These are phyloP conservation scores for Melieria picta DNA, from an alignment of 2,888 invertebrate species.

Conservation along the genomic window DNA sequence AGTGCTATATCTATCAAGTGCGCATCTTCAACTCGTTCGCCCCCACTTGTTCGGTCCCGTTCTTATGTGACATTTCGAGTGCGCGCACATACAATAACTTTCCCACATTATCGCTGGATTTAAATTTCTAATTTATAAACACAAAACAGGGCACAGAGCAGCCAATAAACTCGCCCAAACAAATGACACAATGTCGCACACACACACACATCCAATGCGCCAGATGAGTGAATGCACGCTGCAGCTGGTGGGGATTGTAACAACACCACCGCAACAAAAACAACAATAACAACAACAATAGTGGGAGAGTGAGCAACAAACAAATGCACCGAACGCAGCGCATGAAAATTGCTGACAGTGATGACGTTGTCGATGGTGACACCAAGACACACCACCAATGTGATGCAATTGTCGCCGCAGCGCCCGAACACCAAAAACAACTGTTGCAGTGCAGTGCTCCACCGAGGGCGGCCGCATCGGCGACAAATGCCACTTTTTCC, in stretches of 20 bases:
- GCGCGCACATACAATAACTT: conserved; percentile 39
- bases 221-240: conserved; percentile 20
- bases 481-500: conserved; percentile 24
- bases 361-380: conserved; percentile 24
- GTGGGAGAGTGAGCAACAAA: conserved; percentile 15
- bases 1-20: too few species aligned
- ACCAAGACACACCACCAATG: not conserved
- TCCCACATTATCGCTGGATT: conserved; percentile 52
- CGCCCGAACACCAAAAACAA: conserved; percentile 6
- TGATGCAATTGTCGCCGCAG: not conserved
- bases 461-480: not conserved
- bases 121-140: conserved; percentile 32
- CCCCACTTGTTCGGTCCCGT: too few species aligned
- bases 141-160: conserved; percentile 50
- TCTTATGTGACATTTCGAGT: too few species aligned
- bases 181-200: conserved; percentile 57
- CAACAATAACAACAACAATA: conserved; percentile 9
- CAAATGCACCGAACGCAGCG: conserved; percentile 17
- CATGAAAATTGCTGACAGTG: conserved; percentile 30
- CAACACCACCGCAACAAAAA: conserved; percentile 18
- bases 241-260: conserved; percentile 33
- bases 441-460: conserved; percentile 7
- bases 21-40: too few species aligned
- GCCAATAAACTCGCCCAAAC: conserved; percentile 60
- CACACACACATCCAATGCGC: conserved; percentile 38